phyloP scores from a whole-genome alignment of 1,140 invertebrate species.

The Sarcophaga peregrina region DNA sequence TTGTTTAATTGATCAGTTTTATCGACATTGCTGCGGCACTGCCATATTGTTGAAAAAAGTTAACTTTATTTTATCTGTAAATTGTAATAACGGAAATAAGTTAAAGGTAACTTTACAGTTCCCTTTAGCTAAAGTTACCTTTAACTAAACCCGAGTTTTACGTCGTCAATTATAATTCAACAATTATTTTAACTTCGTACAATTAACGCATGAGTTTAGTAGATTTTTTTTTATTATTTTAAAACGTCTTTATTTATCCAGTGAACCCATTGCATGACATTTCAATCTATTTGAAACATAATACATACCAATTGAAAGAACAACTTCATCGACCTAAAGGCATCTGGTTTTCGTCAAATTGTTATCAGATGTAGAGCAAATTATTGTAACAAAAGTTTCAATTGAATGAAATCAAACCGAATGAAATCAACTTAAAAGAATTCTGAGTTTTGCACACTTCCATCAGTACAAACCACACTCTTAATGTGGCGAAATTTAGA shows the following conservation, averaged over 20 bases:
- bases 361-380: slow-evolving; percentile 20
- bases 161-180: no score
- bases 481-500: slow-evolving; percentile 10
- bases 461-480: not conserved
- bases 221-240: no score
- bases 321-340: not conserved
- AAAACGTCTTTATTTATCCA: not conserved
- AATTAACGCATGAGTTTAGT: no score
- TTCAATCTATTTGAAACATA: slow-evolving; percentile 1
- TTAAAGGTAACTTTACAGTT: no score
- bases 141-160: no score
- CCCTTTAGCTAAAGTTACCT: no score
- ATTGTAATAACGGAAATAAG: no score
- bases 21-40: no score
- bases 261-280: slow-evolving; percentile 17
- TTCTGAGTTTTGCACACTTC: not conserved
- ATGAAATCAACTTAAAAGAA: not conserved
- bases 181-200: no score
- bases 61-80: no score
- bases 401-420: not conserved
- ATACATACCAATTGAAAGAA: not conserved
- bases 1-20: no score
- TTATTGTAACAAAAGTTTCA: not conserved
- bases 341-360: not conserved
- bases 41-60: no score